Evolutionary conservation across 1,140 invertebrate species (phyloP).

Genomic region (Delia radicum): DNA sequence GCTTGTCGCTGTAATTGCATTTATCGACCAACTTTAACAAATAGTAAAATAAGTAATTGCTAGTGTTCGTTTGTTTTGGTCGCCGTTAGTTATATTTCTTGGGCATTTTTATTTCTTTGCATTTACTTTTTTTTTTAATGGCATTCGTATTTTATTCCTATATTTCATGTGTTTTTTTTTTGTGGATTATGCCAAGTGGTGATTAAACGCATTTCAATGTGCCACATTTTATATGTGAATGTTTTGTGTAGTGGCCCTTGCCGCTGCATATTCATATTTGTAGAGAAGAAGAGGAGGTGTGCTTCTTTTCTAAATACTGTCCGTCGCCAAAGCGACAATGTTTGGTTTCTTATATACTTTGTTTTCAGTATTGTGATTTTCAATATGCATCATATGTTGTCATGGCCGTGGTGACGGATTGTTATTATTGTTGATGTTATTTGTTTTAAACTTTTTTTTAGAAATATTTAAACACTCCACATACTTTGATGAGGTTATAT

Average conservation of each 20-base stretch:
- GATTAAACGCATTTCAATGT: conserved; percentile 24
- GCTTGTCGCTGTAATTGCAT: background rate
- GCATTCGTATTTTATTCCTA: background rate
- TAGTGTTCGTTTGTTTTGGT: background rate
- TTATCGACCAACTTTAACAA: too few relatives aligned
- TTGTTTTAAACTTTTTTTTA: background rate
- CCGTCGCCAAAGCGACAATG: too few relatives aligned
- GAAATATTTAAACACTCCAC: too few relatives aligned
- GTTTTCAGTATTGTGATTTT: background rate
- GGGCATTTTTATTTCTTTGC: background rate
- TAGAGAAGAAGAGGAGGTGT: background rate
- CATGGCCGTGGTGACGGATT: background rate
- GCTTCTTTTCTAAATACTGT: background rate
- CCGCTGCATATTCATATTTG: background rate
- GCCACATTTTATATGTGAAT: background rate
- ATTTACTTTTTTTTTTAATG: background rate
- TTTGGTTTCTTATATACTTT: background rate
- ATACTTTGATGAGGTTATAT: too few relatives aligned
- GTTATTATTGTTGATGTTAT: background rate
- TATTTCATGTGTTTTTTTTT: background rate
- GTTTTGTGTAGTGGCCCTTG: too few relatives aligned
- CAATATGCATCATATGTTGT: background rate
- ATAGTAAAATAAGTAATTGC: too few relatives aligned
- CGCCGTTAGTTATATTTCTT: background rate
- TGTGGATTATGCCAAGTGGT: conserved; percentile 22